Evolutionary conservation across 2,113 vertebrate genomes (phyloP).

Genomic region (Pipa parva): DNA sequence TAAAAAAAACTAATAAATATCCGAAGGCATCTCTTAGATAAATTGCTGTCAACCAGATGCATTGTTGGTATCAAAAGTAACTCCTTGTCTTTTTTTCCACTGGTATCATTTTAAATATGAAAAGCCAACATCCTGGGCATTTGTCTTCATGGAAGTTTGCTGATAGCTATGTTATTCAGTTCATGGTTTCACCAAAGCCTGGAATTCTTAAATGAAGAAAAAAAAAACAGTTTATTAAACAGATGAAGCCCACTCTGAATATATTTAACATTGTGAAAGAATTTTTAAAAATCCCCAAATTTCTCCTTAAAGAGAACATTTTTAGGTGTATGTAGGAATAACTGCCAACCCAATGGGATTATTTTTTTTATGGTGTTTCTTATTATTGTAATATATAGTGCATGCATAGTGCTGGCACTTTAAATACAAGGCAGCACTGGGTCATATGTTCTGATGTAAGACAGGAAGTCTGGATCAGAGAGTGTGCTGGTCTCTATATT

Average conservation of each 20-base stretch:
- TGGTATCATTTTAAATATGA: conserved; percentile 1
- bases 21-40: background rate
- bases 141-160: background rate
- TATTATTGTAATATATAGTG: too few species aligned
- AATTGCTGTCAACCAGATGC: background rate
- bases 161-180: background rate
- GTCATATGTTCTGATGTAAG: too few species aligned
- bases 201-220: conserved; percentile 64
- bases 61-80: background rate
- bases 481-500: too few species aligned
- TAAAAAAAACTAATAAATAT: conserved; percentile 42
- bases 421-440: too few species aligned
- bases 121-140: background rate
- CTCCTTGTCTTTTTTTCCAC: conserved; percentile 15
- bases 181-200: conserved; percentile 67
- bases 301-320: too few species aligned
- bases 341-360: too few species aligned
- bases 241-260: too few species aligned
- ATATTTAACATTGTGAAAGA: too few species aligned
- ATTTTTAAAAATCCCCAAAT: conserved; percentile 51
- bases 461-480: too few species aligned
- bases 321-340: too few species aligned
- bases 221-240: background rate
- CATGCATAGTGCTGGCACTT: too few species aligned
- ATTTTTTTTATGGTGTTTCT: too few species aligned